Evolutionary conservation across 2,888 invertebrate genomes (phyloP), one percentile per base, ranked within the genome.

Genomic region (Scelioninae gen. 1): DNA sequence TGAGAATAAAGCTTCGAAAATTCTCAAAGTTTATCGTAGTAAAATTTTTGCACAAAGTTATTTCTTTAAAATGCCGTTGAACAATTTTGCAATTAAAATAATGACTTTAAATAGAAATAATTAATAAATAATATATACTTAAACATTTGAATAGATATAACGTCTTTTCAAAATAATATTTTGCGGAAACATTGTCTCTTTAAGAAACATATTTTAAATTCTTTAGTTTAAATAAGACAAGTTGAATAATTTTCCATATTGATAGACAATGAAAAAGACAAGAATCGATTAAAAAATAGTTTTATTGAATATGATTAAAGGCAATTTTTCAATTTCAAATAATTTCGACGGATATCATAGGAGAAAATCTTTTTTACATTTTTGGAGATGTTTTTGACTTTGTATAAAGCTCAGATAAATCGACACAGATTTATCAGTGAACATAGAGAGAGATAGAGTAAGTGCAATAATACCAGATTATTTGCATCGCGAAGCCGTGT

Each of bases 401-500:
- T 71, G 68, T 66, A 66, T 81, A 75, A 81, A 78, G 79, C 58
- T 63, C 69, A 80, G 75, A 84, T 83, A 69, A 81, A 74, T 74
- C 71, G 82, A 85, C 82, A 81, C 74, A 82, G 83, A 84, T 85
- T 87, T 84, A 85, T 86, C 82, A 84, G 74, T 62, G 49, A 82
- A 85, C 71, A 84, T 68, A 82, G 74, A 83, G 77, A 82, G 87
- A 86, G 85, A 84, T 69, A 88, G 90, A 91, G 91, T 91, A 91
- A 92, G 92, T 92, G 92, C 91, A 92, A 92, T 92, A 92, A 92
- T 91, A 91, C 91, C 90, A 91, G 92, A 92, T 92, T 92, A 92
- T 92, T 92, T 91, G 92, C 91, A 92, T 91, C 91, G 90, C 91
- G 90, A 90, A 90, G 89, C 90, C 89, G 83, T 83, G 83, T 83